phyloP scores from a whole-genome alignment of 2,113 vertebrate species.

The Bombycilla garrulus region DNA sequence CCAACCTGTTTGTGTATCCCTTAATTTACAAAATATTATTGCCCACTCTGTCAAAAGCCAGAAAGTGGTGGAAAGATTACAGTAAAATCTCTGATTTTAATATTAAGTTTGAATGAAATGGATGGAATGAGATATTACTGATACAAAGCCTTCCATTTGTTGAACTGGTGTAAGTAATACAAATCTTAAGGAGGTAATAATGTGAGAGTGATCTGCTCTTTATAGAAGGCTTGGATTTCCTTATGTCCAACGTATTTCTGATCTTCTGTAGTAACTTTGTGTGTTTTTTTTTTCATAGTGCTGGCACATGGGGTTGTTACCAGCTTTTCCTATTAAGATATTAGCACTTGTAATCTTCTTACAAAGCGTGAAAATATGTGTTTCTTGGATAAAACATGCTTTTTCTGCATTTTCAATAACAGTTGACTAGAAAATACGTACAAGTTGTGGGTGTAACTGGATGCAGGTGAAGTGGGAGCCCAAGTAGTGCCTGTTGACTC shows the following conservation, averaged over 20 bases:
- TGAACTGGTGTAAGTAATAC: not conserved
- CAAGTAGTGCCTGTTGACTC: not conserved
- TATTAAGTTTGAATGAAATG: not conserved
- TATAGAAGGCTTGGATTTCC: not conserved
- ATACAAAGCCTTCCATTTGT: not conserved
- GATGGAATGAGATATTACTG: not conserved
- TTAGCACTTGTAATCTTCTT: not conserved
- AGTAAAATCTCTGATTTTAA: not conserved
- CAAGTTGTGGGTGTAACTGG: not conserved
- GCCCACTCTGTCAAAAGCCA: not conserved
- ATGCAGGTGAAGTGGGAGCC: not conserved
- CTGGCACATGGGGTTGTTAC: not conserved
- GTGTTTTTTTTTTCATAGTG: not conserved
- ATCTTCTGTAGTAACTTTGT: not conserved
- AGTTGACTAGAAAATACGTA: not conserved
- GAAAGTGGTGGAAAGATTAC: not conserved
- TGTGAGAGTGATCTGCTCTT: not conserved
- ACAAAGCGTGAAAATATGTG: not conserved
- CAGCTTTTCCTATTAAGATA: not conserved
- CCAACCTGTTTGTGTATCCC: not conserved
- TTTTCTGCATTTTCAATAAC: not conserved
- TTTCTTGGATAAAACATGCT: not conserved
- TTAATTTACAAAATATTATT: not conserved
- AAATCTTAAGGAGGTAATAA: not conserved
- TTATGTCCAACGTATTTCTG: not conserved